Conservation (phyloP, 2,797 vertebrate species). For the Orestias chungarensis region DNA sequence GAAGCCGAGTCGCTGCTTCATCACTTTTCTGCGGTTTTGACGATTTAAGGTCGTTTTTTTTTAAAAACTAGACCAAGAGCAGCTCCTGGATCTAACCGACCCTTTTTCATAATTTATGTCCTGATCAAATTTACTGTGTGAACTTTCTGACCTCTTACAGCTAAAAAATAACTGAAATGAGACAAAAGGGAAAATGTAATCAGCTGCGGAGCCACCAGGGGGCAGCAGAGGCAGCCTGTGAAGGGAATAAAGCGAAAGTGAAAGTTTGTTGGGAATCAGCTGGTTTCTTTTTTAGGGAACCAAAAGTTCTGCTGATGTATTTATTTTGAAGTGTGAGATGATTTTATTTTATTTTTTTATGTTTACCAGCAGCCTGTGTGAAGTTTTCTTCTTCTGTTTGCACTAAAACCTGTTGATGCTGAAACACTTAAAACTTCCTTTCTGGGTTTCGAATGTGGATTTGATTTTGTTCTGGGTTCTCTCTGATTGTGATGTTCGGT, state of each 20-base stretch:
- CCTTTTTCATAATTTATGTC: background rate
- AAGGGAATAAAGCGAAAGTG: constrained; percentile 6
- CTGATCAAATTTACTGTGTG: background rate
- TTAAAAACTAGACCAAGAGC: background rate
- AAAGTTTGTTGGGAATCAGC: background rate
- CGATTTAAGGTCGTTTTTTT: background rate
- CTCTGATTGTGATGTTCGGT: constrained; percentile 2
- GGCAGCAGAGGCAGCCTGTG: background rate
- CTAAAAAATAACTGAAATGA: background rate
- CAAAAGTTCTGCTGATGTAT: background rate
- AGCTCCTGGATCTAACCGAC: background rate
- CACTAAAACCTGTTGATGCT: constrained; percentile 20
- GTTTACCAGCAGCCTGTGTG: constrained; percentile 5
- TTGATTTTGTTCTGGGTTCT: constrained; percentile 3
- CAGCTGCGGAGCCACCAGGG: constrained; percentile 8
- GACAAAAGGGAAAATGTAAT: background rate
- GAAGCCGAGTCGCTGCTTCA: background rate
- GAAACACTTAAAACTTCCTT: background rate
- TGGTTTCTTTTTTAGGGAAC: background rate
- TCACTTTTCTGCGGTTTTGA: background rate
- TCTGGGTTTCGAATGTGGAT: background rate
- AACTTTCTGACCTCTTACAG: background rate
- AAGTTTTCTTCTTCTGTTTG: constrained; percentile 12
- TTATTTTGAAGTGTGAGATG: background rate
- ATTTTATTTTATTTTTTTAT: background rate